These are phyloP conservation scores for Okamejei kenojei DNA, from an alignment of 2,797 vertebrate genomes.

Conservation along the genomic window DNA sequence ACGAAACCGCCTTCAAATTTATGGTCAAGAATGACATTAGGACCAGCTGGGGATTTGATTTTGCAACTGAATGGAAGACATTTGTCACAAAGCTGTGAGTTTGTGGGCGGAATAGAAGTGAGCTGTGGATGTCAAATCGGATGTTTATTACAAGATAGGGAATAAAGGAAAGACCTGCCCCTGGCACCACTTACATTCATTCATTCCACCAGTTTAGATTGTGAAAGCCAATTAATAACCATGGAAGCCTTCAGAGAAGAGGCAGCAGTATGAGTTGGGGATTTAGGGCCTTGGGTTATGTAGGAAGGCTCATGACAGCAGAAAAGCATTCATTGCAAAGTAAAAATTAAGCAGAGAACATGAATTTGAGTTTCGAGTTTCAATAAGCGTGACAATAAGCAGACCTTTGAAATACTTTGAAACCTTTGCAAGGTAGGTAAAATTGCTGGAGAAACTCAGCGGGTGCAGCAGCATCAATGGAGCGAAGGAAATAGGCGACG, in stretches of 20 bases:
- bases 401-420: no score
- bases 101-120: not conserved
- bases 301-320: not conserved
- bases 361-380: no score
- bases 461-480: no score
- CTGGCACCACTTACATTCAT: not conserved
- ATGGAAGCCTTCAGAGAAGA: not conserved
- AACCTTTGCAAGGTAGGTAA: not conserved
- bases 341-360: not conserved
- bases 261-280: not conserved
- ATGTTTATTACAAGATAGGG: conserved; percentile 4
- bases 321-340: conserved; percentile 3
- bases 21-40: not conserved
- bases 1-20: not conserved
- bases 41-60: not conserved
- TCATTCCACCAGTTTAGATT: not conserved
- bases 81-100: not conserved
- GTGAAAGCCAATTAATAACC: conserved; percentile 22
- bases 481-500: no score
- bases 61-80: conserved; percentile 7
- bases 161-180: not conserved
- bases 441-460: no score
- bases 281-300: not conserved
- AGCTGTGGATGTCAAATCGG: no score
- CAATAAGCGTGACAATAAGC: no score